These are phyloP conservation scores for Lutraria lutraria DNA, from an alignment of 2,888 invertebrate species.

Conservation along the genomic window DNA sequence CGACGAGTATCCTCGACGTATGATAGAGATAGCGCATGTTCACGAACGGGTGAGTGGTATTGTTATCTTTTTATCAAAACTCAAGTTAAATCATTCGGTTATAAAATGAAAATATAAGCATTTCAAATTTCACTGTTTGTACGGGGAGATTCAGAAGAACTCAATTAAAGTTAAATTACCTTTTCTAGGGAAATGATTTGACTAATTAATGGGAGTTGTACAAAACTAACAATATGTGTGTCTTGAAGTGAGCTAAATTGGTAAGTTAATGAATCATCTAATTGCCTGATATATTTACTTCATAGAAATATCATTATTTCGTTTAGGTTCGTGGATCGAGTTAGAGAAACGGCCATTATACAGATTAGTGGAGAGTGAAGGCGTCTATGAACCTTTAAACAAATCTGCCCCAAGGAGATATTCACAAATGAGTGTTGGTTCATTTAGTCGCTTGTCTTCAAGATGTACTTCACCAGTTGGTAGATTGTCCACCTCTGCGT, in stretches of 20 bases:
- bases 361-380: constrained; percentile 58
- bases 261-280: no score
- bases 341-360: constrained; percentile 63
- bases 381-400: constrained; percentile 58
- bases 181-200: no score
- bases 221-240: no score
- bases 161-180: no score
- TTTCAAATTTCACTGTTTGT: no score
- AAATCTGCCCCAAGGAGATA: constrained; percentile 36
- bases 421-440: constrained; percentile 41
- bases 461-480: not conserved
- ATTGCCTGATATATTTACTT: no score
- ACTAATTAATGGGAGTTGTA: no score
- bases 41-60: constrained; percentile 54
- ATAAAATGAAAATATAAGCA: no score
- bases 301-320: no score
- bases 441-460: not conserved
- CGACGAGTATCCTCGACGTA: constrained; percentile 50
- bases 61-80: not conserved
- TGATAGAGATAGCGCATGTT: constrained; percentile 49
- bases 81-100: not conserved
- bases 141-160: no score
- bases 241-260: no score
- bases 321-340: constrained; percentile 65
- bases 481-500: not conserved